Base-by-base conservation (phyloP, 2,113 vertebrate genomes). In the Salvelinus alpinus region DNA sequence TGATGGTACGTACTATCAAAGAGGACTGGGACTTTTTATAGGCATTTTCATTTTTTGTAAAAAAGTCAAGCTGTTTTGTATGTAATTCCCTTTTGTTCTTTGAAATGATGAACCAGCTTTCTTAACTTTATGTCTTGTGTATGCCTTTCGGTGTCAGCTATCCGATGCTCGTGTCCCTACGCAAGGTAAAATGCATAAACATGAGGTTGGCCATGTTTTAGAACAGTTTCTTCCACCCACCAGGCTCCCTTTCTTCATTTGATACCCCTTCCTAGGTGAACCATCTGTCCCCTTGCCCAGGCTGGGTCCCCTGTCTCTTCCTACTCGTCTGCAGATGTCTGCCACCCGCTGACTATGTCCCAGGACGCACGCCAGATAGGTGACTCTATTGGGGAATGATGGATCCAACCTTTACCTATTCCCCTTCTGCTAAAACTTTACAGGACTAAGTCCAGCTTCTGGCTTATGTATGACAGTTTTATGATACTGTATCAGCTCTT, bases 251-350 rank as follows among this genome's bases (percentile, higher is more conserved):
- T 87, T 77, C 22, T 70, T 71, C 0, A 60, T 80, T 82, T 82
- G 72, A 78, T 29, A 48, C 47, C 75, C 31, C 77, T 87, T 87
- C 81, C 84, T 86, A 24, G 54, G 85, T 84, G 86, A 88, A 88
- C 88, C 54, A 27, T 22, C 38, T 78, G 76, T 87, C 90, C 90
- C 87, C 87, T 85, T 88, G 2, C 85, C 82, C 82, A 85, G 84
- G 82, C 70, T 84, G 83, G 59, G 81, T 83, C 79, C 88, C 89
- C 84, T 75, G 84, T 80, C 86, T 86, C 80, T 83, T 80, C 75
- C 71, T 3, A 67, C 80, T 83, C 80, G 78, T 79, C 78, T 80
- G 77, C 86, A 60, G 76, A 81, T 80, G 81, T 88, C 85, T 82
- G 71, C 85, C 87, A 64, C 90, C 88, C 8, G 78, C 83, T 82